Base-by-base conservation (phyloP, 64 coral and sea anemone species). In the Porites lutea region DNA sequence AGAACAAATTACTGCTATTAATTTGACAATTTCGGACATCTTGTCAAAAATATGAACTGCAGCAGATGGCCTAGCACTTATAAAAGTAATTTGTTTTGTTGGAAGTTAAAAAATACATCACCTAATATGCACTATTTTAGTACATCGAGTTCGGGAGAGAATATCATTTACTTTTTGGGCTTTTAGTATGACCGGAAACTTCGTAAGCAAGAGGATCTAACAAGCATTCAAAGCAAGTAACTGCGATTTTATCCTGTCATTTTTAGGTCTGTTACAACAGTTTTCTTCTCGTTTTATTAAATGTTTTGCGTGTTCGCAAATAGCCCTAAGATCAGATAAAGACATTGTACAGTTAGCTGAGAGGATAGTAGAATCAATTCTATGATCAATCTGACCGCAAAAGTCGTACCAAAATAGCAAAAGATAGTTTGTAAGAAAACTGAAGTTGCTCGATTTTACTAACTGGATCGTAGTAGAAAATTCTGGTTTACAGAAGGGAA, bases 11-110 rank as follows among this genome's bases (percentile, higher is more conserved):
- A 50, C 61, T 66, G 15, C 48, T 8, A 46, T 83, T 82, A 49
- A 84, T 84, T 84, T 84, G 81, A 69, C 81, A 84, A 16, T 47
- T 68, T 65, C 47, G 13, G 47, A 52, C 61, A 12, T 68, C 61
- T 84, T 68, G 61, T 52, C 46, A 22, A 68, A 50, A 12, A 84
- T 51, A 14, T 15, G 19, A 65, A 52, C 16, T 6, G 11, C 15
- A n/a, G 47, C 81, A 84, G 62, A 84, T 84, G 62, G 81, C 8
- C 54, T 20, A 3, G 52, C 54, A 52, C 46, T 48, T 52, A 65
- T 65, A 51, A 51, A 50, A 22, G 62, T 84, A 67, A 51, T 52
- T 46, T 12, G 12, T 69, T 84, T 83, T 84, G 48, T 67, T 49
- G 18, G 4, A 2, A 67, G 48, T 14, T 52, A 65, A 67, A 74